phyloP scores from a whole-genome alignment of 2,113 vertebrate species.

The Calcarius ornatus region DNA sequence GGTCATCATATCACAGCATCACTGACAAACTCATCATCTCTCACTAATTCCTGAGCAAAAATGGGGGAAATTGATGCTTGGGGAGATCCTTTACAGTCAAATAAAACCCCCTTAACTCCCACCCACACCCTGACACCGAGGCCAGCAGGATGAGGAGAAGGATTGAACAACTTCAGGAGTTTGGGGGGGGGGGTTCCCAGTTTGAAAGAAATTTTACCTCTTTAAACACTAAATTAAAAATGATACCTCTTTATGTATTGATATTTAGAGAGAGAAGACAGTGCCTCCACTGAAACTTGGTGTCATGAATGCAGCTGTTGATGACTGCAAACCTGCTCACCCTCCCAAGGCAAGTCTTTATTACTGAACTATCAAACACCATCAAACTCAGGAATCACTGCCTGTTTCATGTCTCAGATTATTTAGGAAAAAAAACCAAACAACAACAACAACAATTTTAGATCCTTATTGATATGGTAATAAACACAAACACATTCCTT shows the following conservation, averaged over 20 bases:
- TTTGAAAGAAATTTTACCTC: neutral
- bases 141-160: neutral
- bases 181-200: neutral
- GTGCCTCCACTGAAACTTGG: neutral
- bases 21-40: neutral
- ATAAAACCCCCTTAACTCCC: neutral
- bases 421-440: neutral
- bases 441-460: neutral
- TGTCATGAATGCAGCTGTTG: neutral
- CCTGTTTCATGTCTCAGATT: neutral
- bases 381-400: neutral
- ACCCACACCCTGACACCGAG: neutral
- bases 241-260: fast-evolving
- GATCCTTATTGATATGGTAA: neutral
- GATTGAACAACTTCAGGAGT: neutral
- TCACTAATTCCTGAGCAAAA: neutral
- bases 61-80: neutral
- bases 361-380: neutral
- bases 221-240: neutral
- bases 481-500: neutral
- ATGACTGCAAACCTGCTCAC: neutral
- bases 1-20: neutral
- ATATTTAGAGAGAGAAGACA: neutral
- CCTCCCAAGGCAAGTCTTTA: neutral
- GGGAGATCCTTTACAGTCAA: neutral